Evolutionary conservation across 2,888 invertebrate species (phyloP), one percentile per base, ranked within the genome.

Genomic region (Calameuta pallipes): DNA sequence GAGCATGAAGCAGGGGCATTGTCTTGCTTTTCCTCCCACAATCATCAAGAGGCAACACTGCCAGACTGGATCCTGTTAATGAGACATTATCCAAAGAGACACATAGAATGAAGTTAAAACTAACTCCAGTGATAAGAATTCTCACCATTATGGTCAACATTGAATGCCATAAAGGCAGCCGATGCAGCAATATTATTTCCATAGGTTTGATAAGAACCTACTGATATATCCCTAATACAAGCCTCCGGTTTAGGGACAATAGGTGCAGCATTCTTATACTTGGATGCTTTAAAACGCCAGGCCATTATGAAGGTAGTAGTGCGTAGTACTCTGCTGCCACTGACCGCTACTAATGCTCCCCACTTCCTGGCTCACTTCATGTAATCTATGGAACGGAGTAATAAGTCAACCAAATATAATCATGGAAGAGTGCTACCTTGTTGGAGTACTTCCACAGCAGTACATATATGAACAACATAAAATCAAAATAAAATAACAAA

Each of bases 241-340:
- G 96, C 96, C 93, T 98, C 98, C 80, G 98, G 97, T 91, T 98
- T 98, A 69, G 98, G 98, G 89, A 98, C 96, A 89, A 98, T 98
- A 73, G 98, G 98, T 85, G 97, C 96, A 83, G 98, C 98, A 95
- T 99, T 99, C 94, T 98, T 99, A 93, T 97, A 99, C 92, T 99
- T 99, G 82, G 98, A 98, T 91, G 98, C 97, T 94, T 98, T 98
- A 93, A 98, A 98, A 92, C 98, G 94, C 97, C 97, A 97, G 92
- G 97, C 97, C 97, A 97, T 97, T 15, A 23, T 56, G 23, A 56
- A 56, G 23, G 56, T 23, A 15, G 56, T 56, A 56, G 56, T 56
- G 56, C 9, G 6, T 56, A 56, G 15, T 9, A 56, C 56, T 56
- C 23, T 56, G 23, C 56, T 56, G 56, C 23, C 56, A 56, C 56